phyloP scores from a whole-genome alignment of 2,797 vertebrate genomes.

The Centroberyx gerrardi region DNA sequence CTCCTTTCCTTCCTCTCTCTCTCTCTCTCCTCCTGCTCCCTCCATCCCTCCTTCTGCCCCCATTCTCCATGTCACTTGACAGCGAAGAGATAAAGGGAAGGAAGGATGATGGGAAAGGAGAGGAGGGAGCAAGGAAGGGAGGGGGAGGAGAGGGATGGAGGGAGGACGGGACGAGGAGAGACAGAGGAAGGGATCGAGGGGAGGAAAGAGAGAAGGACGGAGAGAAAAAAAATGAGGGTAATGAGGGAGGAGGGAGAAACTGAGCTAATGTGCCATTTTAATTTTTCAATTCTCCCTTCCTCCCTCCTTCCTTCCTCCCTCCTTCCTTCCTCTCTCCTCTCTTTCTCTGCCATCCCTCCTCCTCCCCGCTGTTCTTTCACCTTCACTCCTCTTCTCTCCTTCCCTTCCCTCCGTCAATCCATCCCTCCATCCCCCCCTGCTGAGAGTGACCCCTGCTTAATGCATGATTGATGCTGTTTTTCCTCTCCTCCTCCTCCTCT shows the following conservation, averaged over 20 bases:
- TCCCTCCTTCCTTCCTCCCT: constrained; percentile 15
- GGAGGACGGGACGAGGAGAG: no score
- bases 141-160: neutral
- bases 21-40: no score
- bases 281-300: constrained; percentile 27
- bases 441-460: constrained; percentile 27
- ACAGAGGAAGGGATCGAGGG: no score
- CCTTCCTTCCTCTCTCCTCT: no score
- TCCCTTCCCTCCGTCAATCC: neutral
- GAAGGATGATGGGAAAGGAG: neutral
- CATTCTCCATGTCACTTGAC: neutral
- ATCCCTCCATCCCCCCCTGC: neutral
- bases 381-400: constrained; percentile 13
- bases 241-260: constrained; percentile 22
- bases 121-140: no score
- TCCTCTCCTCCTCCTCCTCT: neutral
- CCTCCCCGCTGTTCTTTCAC: constrained; percentile 9
- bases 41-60: no score
- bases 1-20: no score
- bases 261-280: no score
- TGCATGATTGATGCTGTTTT: constrained; percentile 38
- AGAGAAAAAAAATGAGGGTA: constrained; percentile 17
- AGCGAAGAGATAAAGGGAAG: constrained; percentile 8
- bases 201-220: constrained; percentile 1
- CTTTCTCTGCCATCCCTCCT: constrained; percentile 2